Evolutionary conservation across 2,113 vertebrate genomes (phyloP).

Genomic region (Dolichotis patagonum): DNA sequence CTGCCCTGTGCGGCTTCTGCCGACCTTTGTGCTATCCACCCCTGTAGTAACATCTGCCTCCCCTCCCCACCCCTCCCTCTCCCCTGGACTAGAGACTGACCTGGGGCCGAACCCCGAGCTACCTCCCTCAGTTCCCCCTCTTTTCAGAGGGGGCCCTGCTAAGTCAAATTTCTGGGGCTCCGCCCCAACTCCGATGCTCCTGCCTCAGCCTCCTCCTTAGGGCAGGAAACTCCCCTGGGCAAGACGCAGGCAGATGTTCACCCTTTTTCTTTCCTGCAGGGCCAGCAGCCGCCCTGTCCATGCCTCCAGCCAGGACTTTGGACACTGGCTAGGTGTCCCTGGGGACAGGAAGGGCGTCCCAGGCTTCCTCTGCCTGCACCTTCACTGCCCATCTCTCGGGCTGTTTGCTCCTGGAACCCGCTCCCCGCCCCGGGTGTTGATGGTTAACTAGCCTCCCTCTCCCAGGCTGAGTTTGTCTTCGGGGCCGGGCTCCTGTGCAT

Average conservation of each 20-base stretch:
- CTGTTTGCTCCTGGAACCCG: neutral
- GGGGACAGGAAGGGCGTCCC: neutral
- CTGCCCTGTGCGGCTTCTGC: neutral
- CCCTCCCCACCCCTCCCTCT: no score
- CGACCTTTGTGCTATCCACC: neutral
- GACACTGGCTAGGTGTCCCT: neutral
- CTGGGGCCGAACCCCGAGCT: no score
- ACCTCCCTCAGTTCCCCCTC: neutral
- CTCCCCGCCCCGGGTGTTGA: neutral
- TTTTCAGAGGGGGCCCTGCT: neutral
- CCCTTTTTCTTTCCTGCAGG: neutral
- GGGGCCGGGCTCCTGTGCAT: neutral
- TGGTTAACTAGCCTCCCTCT: conserved; percentile 41
- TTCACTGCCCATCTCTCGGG: neutral
- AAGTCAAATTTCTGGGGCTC: no score
- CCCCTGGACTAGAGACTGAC: no score
- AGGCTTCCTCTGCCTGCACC: neutral
- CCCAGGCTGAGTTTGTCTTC: neutral
- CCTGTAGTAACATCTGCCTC: no score
- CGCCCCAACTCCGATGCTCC: neutral
- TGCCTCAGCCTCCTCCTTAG: neutral
- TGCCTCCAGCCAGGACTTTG: neutral
- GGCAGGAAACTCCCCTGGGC: neutral
- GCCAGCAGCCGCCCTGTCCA: neutral
- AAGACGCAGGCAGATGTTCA: neutral